Percentiles rank a stretch among this genome's conserved stretches.
phyloP scores from a whole-genome alignment of 2,113 vertebrate genomes.

The Ramphastos sulfuratus region DNA sequence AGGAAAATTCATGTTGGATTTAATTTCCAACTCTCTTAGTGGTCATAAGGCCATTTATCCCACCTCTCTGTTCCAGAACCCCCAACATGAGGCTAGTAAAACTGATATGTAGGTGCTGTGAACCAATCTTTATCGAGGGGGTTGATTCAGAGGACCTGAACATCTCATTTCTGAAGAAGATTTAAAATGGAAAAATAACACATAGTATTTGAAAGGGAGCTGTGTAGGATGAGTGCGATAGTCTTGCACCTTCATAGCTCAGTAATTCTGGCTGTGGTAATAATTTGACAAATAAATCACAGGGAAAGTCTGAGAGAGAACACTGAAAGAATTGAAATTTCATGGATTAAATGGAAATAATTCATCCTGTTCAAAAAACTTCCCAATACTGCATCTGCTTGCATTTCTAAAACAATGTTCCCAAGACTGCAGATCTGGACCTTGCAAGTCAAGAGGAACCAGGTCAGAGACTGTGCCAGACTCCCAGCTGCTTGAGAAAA shows the following conservation, averaged over 20 bases:
- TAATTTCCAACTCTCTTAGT: background rate
- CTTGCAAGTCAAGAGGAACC: background rate
- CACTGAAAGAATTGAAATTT: background rate
- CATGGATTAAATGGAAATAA: background rate
- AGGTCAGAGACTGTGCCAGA: no score
- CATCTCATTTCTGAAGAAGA: background rate
- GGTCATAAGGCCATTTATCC: background rate
- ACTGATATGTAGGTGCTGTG: background rate
- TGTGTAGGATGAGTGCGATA: rapidly evolving
- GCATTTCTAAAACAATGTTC: background rate
- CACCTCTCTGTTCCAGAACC: background rate
- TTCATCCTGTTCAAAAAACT: background rate
- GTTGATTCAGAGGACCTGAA: background rate
- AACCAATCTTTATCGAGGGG: background rate
- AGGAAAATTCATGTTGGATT: background rate
- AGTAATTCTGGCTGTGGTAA: background rate
- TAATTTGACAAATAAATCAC: background rate
- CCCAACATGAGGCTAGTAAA: background rate
- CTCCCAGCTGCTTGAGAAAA: no score
- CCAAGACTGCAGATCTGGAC: background rate
- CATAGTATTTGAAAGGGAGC: background rate
- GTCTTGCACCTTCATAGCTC: background rate
- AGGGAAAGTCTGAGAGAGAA: background rate
- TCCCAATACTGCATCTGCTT: background rate
- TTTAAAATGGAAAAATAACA: background rate